A percentile compares a stretch with the other conserved stretches of the same genome.
These are phyloP conservation scores for Drosophila persimilis DNA, from an alignment of 1,140 invertebrate species.

Conservation along the genomic window DNA sequence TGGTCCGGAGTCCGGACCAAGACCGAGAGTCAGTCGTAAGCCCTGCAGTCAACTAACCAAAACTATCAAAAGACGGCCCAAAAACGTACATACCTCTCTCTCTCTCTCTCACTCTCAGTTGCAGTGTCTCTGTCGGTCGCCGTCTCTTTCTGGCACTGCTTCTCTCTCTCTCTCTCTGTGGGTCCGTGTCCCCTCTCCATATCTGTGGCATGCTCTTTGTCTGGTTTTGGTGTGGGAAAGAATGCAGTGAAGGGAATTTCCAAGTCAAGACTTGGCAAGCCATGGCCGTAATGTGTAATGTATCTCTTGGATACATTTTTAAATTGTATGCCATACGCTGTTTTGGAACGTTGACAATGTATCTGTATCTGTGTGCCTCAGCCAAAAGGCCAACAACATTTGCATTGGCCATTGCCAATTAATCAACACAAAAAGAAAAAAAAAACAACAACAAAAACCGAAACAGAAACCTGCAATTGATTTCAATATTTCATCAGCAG, in stretches of 20 bases:
- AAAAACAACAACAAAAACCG: neutral
- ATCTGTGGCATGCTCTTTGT: slow-evolving; percentile 28
- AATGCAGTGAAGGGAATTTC: slow-evolving; percentile 79
- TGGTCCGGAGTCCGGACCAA: no score
- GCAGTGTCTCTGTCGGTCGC: slow-evolving; percentile 6
- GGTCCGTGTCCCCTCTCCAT: slow-evolving; percentile 2
- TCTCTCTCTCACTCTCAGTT: slow-evolving; percentile 17
- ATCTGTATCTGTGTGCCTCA: slow-evolving; percentile 29
- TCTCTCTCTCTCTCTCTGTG: slow-evolving; percentile 2
- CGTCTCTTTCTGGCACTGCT: slow-evolving; percentile 4
- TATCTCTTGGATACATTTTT: slow-evolving; percentile 78
- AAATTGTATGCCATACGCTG: slow-evolving; percentile 69
- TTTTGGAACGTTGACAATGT: slow-evolving; percentile 70
- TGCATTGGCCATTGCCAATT: slow-evolving; percentile 72
- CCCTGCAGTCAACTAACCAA: slow-evolving; percentile 64
- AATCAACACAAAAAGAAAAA: slow-evolving; percentile 51
- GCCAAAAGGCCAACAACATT: slow-evolving; percentile 69
- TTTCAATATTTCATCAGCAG: slow-evolving; percentile 72
- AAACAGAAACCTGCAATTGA: slow-evolving; percentile 56
- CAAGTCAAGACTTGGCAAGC: slow-evolving; percentile 74
- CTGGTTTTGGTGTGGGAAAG: slow-evolving; percentile 69
- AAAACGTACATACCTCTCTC: slow-evolving; percentile 57
- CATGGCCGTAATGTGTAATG: slow-evolving; percentile 73
- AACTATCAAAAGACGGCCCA: slow-evolving; percentile 53
- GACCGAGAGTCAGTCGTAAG: slow-evolving; percentile 28